Evolutionary conservation across 2,797 vertebrate genomes (phyloP).

Genomic region (Poecilia velifera): DNA sequence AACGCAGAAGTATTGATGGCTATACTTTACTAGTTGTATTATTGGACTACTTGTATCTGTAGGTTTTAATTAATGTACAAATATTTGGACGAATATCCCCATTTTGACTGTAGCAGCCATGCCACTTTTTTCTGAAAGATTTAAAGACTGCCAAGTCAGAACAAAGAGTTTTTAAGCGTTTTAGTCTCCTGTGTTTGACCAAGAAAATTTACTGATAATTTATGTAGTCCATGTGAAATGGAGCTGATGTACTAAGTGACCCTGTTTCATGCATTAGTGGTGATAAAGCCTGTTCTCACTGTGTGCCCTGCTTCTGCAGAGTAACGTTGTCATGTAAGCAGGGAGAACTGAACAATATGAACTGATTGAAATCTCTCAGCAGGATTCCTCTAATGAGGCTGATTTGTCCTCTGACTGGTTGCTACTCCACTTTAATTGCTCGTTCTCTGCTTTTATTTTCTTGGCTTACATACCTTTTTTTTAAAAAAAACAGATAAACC

Average conservation of each 20-base stretch:
- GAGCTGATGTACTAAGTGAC: not conserved
- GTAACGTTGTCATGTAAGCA: constrained; percentile 7
- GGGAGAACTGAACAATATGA: constrained; percentile 27
- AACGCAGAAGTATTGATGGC: not conserved
- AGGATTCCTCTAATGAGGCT: constrained; percentile 52
- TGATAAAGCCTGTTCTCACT: not conserved
- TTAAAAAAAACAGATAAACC: not conserved
- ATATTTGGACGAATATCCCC: not conserved
- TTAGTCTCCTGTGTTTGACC: not conserved
- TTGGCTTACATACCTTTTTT: not conserved
- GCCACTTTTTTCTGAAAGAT: not conserved
- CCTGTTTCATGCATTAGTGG: not conserved
- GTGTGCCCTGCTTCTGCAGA: not conserved
- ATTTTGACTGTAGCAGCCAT: not conserved
- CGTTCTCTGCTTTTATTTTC: constrained; percentile 16
- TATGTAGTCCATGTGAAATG: not conserved
- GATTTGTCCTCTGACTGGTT: constrained; percentile 33
- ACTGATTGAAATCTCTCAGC: constrained; percentile 34
- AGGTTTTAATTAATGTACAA: not conserved
- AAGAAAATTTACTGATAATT: not conserved
- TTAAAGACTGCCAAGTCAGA: not conserved
- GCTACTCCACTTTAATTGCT: constrained; percentile 12
- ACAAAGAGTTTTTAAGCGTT: not conserved
- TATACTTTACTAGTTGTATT: not conserved
- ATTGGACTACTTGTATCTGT: not conserved